Evolutionary conservation across 2,888 invertebrate species (phyloP).

Genomic region (Drosophila pullipes): DNA sequence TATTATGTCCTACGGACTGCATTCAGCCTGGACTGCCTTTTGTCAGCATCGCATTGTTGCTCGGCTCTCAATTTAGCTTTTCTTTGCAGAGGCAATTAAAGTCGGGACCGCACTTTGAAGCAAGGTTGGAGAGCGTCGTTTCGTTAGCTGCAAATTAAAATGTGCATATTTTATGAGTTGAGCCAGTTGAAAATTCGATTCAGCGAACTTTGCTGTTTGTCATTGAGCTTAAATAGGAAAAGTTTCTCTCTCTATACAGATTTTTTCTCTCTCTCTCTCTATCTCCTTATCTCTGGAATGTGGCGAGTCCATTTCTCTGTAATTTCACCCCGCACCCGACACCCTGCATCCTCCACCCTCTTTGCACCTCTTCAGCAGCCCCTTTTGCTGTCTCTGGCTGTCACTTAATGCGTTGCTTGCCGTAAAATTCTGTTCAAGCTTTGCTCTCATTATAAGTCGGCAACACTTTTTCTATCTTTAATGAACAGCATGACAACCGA

Average conservation of each 20-base stretch:
- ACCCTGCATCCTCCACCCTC: not conserved
- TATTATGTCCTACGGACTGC: slow-evolving; percentile 19
- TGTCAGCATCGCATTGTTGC: slow-evolving; percentile 30
- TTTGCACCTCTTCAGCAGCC: not conserved
- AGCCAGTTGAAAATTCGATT: slow-evolving; percentile 43
- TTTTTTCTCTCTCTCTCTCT: not conserved
- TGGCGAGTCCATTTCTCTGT: slow-evolving; percentile 28
- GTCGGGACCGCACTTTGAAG: slow-evolving; percentile 14
- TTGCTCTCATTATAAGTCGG: slow-evolving; percentile 75
- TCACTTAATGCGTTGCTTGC: slow-evolving; percentile 58
- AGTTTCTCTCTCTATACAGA: slow-evolving; percentile 20
- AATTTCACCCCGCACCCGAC: not conserved
- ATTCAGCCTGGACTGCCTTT: slow-evolving; percentile 13
- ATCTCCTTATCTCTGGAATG: not conserved
- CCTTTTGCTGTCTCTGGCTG: slow-evolving; percentile 13
- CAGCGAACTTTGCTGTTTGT: slow-evolving; percentile 51
- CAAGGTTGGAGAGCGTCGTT: slow-evolving; percentile 20
- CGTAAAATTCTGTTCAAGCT: slow-evolving; percentile 65
- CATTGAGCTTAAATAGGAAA: slow-evolving; percentile 62
- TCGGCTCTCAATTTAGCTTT: not conserved
- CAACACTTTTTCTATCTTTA: slow-evolving; percentile 63
- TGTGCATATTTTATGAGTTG: slow-evolving; percentile 58
- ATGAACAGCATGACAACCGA: slow-evolving; percentile 46
- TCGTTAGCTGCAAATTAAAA: slow-evolving; percentile 53
- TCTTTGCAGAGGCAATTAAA: slow-evolving; percentile 33